Evolutionary conservation across 2,797 vertebrate species (phyloP).

Genomic region (Hoplostethus mediterraneus): DNA sequence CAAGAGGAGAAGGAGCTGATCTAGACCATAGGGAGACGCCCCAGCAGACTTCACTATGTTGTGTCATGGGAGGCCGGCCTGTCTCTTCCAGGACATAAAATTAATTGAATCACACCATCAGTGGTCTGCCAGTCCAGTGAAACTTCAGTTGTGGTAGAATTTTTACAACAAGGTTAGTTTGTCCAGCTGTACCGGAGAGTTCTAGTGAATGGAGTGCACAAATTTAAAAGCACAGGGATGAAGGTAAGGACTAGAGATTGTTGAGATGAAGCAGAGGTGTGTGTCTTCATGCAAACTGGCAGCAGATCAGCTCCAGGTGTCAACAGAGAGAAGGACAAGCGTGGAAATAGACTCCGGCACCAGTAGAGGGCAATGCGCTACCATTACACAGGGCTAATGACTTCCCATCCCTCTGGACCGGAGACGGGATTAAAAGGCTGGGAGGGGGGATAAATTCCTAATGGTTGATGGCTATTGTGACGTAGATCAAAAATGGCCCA

Average conservation of each 20-base stretch:
- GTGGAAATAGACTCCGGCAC: neutral
- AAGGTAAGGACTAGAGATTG: neutral
- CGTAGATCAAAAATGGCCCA: neutral
- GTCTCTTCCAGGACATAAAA: constrained; percentile 10
- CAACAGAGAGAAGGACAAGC: neutral
- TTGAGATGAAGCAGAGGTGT: neutral
- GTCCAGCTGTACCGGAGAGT: constrained; percentile 6
- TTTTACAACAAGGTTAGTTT: too few relatives aligned
- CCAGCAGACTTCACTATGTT: constrained; percentile 11
- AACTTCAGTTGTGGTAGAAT: too few relatives aligned
- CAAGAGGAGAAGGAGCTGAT: constrained; percentile 55
- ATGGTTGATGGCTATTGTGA: constrained; percentile 6
- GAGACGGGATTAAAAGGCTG: neutral
- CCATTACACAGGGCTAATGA: neutral
- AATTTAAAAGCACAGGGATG: constrained; percentile 1
- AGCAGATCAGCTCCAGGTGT: constrained; percentile 11
- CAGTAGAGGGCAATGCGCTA: neutral
- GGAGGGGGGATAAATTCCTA: constrained; percentile 1
- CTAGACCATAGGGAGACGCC: constrained; percentile 33
- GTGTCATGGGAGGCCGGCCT: neutral
- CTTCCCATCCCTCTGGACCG: constrained; percentile 9
- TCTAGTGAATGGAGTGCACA: constrained; percentile 41
- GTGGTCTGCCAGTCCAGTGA: constrained; percentile 16
- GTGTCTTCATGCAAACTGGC: neutral
- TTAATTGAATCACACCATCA: constrained; percentile 20